These are phyloP conservation scores for Odocoileus virginianus DNA, from an alignment of 2,113 vertebrate genomes.

Conservation along the genomic window DNA sequence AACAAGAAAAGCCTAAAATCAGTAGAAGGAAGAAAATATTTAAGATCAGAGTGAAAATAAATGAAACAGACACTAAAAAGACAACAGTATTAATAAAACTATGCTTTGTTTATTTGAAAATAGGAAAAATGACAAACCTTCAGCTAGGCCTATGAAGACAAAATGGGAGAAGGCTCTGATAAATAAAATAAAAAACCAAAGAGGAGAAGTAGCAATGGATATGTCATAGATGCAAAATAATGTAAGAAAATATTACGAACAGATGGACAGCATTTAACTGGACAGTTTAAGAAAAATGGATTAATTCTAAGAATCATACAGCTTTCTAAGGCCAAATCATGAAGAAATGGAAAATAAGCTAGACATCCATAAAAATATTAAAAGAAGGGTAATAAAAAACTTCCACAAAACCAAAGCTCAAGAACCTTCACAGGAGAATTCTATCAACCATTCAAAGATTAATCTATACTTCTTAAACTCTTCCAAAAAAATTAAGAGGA, in stretches of 20 bases:
- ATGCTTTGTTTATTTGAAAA: neutral
- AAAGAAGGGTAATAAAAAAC: neutral
- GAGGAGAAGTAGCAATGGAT: neutral
- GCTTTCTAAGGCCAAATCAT: neutral
- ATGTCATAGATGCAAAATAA: neutral
- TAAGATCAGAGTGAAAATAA: neutral
- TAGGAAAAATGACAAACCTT: neutral
- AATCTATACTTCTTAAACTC: neutral
- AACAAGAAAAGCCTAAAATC: neutral
- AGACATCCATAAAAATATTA: neutral
- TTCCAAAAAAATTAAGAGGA: neutral
- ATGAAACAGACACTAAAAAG: neutral
- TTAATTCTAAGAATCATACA: neutral
- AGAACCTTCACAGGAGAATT: neutral
- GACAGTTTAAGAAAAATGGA: neutral
- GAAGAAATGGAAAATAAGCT: neutral
- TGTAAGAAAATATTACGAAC: neutral
- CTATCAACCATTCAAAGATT: neutral
- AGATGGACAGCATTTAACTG: neutral
- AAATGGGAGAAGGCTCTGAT: neutral
- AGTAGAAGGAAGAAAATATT: neutral
- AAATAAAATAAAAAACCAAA: neutral
- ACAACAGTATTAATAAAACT: neutral
- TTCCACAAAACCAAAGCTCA: neutral
- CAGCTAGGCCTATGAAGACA: neutral